Conservation (phyloP, 2,888 invertebrate species). For the Rhaphigaster nebulosa region DNA sequence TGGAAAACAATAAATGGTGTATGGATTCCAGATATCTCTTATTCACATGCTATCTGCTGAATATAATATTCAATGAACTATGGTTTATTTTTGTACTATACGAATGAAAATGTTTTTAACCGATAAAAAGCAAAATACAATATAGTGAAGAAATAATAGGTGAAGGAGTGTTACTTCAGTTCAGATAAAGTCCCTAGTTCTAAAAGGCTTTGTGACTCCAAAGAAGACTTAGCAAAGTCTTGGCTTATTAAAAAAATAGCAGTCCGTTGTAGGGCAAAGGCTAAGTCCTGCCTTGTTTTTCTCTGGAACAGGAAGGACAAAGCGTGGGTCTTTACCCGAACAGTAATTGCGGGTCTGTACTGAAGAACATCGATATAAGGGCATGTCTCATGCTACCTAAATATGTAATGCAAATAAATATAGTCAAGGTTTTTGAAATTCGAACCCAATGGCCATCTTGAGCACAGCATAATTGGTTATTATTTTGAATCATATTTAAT, state of each 20-base stretch:
- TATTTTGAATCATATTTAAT: too few relatives aligned
- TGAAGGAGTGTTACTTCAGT: not conserved
- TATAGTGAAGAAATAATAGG: not conserved
- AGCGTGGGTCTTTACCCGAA: not conserved
- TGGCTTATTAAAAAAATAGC: conserved; percentile 15
- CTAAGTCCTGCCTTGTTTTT: not conserved
- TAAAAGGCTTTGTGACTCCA: not conserved
- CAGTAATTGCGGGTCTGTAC: not conserved
- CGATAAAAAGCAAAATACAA: not conserved
- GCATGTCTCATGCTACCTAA: not conserved
- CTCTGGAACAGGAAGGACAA: not conserved
- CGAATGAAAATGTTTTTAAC: not conserved
- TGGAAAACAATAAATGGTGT: too few relatives aligned
- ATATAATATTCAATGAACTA: too few relatives aligned
- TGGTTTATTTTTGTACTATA: too few relatives aligned
- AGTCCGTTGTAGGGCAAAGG: not conserved
- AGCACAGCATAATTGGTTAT: too few relatives aligned
- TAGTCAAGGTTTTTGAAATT: too few relatives aligned
- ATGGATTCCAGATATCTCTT: too few relatives aligned
- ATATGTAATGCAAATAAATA: not conserved
- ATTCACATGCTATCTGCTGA: too few relatives aligned
- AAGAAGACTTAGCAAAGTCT: conserved; percentile 9
- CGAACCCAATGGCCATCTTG: too few relatives aligned
- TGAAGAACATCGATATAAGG: not conserved
- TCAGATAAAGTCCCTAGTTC: not conserved